Percentiles rank a stretch among this genome's conserved stretches.
phyloP scores from a whole-genome alignment of 2,888 invertebrate species.

The Prionchulus punctatus region DNA sequence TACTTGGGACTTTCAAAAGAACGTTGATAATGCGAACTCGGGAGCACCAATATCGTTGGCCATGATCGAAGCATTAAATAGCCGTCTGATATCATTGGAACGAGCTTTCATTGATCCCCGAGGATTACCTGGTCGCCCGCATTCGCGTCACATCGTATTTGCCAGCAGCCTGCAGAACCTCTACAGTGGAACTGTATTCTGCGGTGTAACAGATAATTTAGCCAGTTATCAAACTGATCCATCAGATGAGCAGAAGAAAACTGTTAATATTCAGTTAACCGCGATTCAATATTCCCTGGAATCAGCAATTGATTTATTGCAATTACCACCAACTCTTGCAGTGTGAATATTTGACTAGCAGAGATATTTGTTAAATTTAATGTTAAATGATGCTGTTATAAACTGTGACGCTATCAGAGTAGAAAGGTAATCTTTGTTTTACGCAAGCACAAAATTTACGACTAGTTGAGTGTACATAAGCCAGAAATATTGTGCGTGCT shows the following conservation, averaged over 20 bases:
- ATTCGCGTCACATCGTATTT: neutral
- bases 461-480: too few species aligned
- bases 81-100: conserved; percentile 4
- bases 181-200: neutral
- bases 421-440: too few species aligned
- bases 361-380: too few species aligned
- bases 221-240: neutral
- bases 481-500: too few species aligned
- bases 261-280: neutral
- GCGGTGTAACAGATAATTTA: neutral
- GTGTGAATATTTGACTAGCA: too few species aligned
- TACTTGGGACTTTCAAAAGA: neutral
- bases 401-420: too few species aligned
- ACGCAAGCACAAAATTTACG: too few species aligned
- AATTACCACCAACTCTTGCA: too few species aligned
- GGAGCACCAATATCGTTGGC: neutral
- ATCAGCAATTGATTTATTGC: too few species aligned
- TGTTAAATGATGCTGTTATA: too few species aligned
- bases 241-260: neutral
- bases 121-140: neutral
- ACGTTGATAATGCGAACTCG: neutral
- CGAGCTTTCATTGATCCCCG: conserved; percentile 3
- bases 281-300: neutral
- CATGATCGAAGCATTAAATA: neutral
- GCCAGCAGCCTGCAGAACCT: neutral